phyloP scores from a whole-genome alignment of 2,797 vertebrate genomes.

The Peromyscus nudipes region DNA sequence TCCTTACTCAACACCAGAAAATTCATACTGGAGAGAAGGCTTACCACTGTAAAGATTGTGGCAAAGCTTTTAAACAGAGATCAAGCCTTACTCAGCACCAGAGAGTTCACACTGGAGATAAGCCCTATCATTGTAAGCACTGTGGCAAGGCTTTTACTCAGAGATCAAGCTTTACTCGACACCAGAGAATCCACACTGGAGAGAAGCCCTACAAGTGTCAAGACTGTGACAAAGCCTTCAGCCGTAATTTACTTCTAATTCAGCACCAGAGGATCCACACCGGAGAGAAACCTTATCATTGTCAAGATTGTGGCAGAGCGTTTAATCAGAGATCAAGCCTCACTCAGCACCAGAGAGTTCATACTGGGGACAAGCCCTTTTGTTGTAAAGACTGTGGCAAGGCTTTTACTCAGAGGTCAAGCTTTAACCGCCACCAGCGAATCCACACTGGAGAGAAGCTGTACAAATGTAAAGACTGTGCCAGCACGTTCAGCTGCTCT shows the following conservation, averaged over 20 bases:
- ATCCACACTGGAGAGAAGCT: background rate
- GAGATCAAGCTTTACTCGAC: background rate
- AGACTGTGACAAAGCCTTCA: slow-evolving; percentile 31
- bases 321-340: slow-evolving; percentile 35
- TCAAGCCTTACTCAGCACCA: slow-evolving; percentile 4
- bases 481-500: background rate
- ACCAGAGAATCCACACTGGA: slow-evolving; percentile 15
- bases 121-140: background rate
- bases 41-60: slow-evolving; percentile 59
- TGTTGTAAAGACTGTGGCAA: slow-evolving; percentile 1
- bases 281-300: slow-evolving; percentile 63
- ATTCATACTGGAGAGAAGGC: slow-evolving; percentile 70
- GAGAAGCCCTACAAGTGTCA: slow-evolving; percentile 29
- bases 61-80: slow-evolving; percentile 16
- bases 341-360: background rate
- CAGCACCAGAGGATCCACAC: slow-evolving; percentile 69
- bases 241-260: slow-evolving; percentile 48
- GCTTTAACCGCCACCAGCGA: slow-evolving; percentile 9
- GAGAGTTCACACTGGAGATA: slow-evolving; percentile 23
- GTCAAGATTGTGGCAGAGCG: slow-evolving; percentile 34
- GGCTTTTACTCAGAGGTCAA: background rate
- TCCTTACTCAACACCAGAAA: slow-evolving; percentile 67
- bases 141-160: background rate
- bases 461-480: background rate
- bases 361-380: slow-evolving; percentile 30